Percentiles rank a stretch among this genome's conserved stretches.
Conservation (phyloP, 2,888 invertebrate genomes). For the Tachystola acroxantha region DNA sequence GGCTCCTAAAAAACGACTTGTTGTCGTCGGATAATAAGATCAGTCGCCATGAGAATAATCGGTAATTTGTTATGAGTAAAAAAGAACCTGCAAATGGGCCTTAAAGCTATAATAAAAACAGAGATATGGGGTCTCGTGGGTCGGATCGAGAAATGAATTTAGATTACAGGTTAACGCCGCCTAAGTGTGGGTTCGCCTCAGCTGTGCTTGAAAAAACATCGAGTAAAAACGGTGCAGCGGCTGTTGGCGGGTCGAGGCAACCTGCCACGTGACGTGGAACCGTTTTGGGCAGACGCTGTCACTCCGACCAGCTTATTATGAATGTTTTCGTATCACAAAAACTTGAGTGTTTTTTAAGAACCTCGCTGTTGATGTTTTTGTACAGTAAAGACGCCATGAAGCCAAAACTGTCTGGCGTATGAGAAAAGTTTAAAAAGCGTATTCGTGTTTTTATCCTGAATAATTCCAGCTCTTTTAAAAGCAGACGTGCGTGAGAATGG, state of each 20-base stretch:
- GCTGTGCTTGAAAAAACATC: slow-evolving; percentile 68
- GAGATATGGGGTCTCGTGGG: slow-evolving; percentile 68
- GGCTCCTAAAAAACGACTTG: slow-evolving; percentile 32
- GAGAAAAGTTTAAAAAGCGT: slow-evolving; percentile 31
- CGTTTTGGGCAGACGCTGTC: slow-evolving; percentile 45
- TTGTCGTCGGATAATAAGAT: slow-evolving; percentile 64
- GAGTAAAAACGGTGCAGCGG: slow-evolving; percentile 37
- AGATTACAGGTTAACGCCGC: slow-evolving; percentile 77
- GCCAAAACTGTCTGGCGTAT: slow-evolving; percentile 11
- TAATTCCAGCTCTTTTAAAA: slow-evolving; percentile 4
- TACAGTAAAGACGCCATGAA: slow-evolving; percentile 7
- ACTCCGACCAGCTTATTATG: slow-evolving; percentile 44
- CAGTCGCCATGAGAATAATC: slow-evolving; percentile 64
- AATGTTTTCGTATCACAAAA: slow-evolving; percentile 47
- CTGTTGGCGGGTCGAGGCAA: slow-evolving; percentile 14
- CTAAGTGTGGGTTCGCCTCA: slow-evolving; percentile 74
- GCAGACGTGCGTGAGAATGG: slow-evolving; percentile 6
- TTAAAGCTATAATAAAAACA: slow-evolving; percentile 74
- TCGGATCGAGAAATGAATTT: slow-evolving; percentile 77
- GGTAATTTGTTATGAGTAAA: slow-evolving; percentile 74
- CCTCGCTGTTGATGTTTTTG: slow-evolving; percentile 34
- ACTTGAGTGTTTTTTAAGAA: slow-evolving; percentile 35
- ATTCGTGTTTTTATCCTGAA: slow-evolving; percentile 13
- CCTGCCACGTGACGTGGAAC: slow-evolving; percentile 34
- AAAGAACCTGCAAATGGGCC: slow-evolving; percentile 74